These are phyloP conservation scores for Monomorium pharaonis DNA, from an alignment of 1,140 invertebrate genomes.

Conservation along the genomic window DNA sequence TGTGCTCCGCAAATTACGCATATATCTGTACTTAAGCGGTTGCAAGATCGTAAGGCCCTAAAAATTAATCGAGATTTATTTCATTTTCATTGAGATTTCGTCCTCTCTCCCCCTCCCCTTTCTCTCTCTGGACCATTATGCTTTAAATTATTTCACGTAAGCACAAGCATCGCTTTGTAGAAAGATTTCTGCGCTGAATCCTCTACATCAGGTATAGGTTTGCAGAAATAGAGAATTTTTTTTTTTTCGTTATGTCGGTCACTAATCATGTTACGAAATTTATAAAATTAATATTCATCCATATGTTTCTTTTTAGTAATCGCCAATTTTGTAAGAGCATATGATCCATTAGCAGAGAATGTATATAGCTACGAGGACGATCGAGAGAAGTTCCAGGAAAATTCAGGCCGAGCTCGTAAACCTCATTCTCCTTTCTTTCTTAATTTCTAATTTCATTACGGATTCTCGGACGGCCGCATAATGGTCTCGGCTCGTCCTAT, in stretches of 20 bases:
- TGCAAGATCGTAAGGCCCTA: not conserved
- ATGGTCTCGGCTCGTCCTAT: conserved; percentile 74
- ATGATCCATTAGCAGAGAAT: not conserved
- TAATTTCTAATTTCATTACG: conserved; percentile 80
- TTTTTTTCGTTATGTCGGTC: not conserved
- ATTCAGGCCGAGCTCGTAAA: conserved; percentile 41
- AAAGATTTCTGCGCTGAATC: not conserved
- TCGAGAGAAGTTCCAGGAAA: conserved; percentile 65
- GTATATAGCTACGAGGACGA: not conserved
- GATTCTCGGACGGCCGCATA: conserved; percentile 71
- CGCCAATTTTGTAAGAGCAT: not conserved
- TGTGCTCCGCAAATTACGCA: not conserved
- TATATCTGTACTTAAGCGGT: not conserved
- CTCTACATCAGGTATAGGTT: not conserved
- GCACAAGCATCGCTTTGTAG: not conserved
- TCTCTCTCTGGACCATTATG: not conserved
- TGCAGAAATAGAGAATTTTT: not conserved
- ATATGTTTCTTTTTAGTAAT: not conserved
- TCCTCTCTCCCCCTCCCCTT: too few species aligned
- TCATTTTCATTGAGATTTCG: not conserved
- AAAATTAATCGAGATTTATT: conserved; percentile 13
- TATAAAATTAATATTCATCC: conserved; percentile 1
- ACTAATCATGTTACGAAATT: not conserved
- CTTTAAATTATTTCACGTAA: not conserved
- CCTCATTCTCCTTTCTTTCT: conserved; percentile 22